Base-by-base conservation (phyloP, 1,140 invertebrate species). In the Meloidogyne exigua region DNA sequence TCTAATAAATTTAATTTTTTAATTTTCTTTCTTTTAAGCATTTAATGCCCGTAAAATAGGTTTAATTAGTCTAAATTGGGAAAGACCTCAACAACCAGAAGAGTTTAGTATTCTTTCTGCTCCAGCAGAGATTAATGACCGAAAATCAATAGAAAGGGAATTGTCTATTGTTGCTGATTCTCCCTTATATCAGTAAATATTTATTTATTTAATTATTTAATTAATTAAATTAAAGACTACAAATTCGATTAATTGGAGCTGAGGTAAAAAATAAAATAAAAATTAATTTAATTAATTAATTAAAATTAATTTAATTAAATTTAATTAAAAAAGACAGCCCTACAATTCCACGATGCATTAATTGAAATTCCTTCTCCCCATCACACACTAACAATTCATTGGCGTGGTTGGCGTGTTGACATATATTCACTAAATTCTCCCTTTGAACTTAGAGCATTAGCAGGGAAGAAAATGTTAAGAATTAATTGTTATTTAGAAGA, bases 401-500 rank as follows among this genome's bases (percentile, higher is more conserved):
- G 57, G 28, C 57, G 62, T 21, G 72, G 57, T 11, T 73, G 72
- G 72, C 72, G 72, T 23, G 72, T 73, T 36, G 36, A 21, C 36
- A 65, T 73, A 26, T 65, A 32, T 62, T 73, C 72, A n/a, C 21
- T 65, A 28, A 23, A 64, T 23, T 73, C 72, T 11, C 72, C 72
- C 21, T 73, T 73, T 64, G 72, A 73, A 32, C 25, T 73, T 23
- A 57, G 65, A 21, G 75, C 68, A 36, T 57, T 42, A n/a, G 67
- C 18, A n/a, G 49, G 49, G 13, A 57, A 74, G 15, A 18, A 26
- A 39, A 39, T 44, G 39, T 49, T 76, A 26, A 63, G 36, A 42
- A 66, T 76, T n/a, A 71, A 76, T 36, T 76, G 75, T 64, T 72
- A 69, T 21, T 36, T 74, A 15, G 75, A 76, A 23, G 32, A 57